Percentiles rank a stretch among this genome's conserved stretches.
Conservation (phyloP, 2,797 vertebrate genomes). For the Numenius phaeopus region DNA sequence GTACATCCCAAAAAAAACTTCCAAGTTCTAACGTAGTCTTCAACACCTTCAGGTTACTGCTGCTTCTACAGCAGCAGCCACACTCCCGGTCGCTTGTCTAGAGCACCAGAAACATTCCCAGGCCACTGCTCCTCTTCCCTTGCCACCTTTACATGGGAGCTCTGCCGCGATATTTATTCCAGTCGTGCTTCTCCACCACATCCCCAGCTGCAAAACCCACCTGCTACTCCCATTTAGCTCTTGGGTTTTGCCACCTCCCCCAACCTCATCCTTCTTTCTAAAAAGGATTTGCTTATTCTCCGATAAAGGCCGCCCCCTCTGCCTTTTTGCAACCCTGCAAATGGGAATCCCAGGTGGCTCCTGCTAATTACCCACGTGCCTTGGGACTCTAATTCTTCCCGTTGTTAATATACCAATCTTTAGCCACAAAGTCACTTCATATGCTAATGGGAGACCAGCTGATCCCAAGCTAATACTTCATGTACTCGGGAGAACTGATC, state of each 20-base stretch:
- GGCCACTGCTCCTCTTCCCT: not conserved
- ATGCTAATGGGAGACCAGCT: conserved; percentile 65
- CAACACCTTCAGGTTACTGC: not conserved
- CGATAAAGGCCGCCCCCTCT: not conserved
- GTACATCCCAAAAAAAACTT: not conserved
- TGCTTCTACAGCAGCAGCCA: not conserved
- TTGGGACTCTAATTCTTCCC: conserved; percentile 58
- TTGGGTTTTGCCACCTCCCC: not conserved
- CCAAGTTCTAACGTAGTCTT: not conserved
- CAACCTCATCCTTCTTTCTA: not conserved
- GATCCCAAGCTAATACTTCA: conserved; percentile 63
- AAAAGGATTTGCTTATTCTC: conserved; percentile 11
- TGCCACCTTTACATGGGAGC: not conserved
- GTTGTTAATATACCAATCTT: conserved; percentile 63
- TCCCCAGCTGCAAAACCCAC: conserved; percentile 53
- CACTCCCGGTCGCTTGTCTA: not conserved
- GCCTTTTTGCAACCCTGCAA: conserved; percentile 42
- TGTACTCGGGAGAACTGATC: conserved; percentile 23
- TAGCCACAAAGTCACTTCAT: conserved; percentile 71
- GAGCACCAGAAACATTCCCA: conserved; percentile 34
- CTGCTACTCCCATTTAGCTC: not conserved
- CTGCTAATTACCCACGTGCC: conserved; percentile 68
- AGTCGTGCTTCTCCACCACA: not conserved
- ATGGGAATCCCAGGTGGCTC: conserved; percentile 63
- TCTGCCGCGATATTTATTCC: conserved; percentile 44